A percentile compares a stretch with the other conserved stretches of the same genome.
Evolutionary conservation across 2,113 vertebrate genomes (phyloP).

Genomic region (Myotis lucifugus): DNA sequence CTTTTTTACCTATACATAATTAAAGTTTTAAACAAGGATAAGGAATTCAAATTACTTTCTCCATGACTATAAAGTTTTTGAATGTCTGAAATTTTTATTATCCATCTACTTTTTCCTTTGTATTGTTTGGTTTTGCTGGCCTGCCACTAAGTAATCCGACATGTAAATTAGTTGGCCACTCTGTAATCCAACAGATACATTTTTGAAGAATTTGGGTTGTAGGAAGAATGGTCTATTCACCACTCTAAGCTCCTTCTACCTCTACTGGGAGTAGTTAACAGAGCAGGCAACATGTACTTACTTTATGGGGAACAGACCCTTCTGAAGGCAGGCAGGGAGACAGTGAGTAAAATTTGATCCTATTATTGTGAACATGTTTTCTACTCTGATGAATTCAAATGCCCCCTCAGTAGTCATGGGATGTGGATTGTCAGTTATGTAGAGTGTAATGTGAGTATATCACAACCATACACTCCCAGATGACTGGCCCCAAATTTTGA

Average conservation of each 20-base stretch:
- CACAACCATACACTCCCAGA: background rate
- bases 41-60: background rate
- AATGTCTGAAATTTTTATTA: background rate
- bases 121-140: background rate
- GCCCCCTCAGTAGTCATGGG: fast-evolving
- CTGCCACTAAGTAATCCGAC: background rate
- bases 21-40: background rate
- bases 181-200: background rate
- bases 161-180: background rate
- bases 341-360: background rate
- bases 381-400: background rate
- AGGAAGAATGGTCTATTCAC: background rate
- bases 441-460: background rate
- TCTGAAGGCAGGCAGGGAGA: background rate
- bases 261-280: background rate
- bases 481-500: background rate
- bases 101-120: background rate
- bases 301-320: background rate
- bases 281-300: background rate
- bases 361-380: background rate
- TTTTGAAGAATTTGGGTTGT: background rate
- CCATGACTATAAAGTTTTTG: background rate
- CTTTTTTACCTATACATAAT: background rate
- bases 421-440: background rate
- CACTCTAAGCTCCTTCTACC: background rate